Evolutionary conservation across 2,113 vertebrate species (phyloP).

Genomic region (Oncorhynchus clarkii): DNA sequence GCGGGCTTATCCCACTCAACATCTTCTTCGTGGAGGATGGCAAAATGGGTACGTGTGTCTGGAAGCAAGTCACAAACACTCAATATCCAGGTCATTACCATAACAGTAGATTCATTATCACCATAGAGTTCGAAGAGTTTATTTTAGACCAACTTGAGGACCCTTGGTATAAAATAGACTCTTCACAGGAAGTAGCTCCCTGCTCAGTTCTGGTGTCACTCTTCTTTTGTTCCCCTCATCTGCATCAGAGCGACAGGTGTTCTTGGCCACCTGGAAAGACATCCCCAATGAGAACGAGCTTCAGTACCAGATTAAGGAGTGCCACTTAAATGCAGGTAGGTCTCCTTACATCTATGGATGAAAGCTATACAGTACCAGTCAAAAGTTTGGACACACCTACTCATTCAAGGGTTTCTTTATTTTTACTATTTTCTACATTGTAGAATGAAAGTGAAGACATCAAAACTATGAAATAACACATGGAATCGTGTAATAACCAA

Average conservation of each 20-base stretch:
- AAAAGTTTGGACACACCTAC: too few relatives aligned
- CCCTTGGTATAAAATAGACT: neutral
- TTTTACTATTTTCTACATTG: too few relatives aligned
- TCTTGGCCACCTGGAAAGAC: constrained; percentile 98
- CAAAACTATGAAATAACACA: too few relatives aligned
- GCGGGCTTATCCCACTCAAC: constrained; percentile 94
- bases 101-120: neutral
- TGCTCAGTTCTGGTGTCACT: too few relatives aligned
- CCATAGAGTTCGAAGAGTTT: neutral
- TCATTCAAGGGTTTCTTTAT: too few relatives aligned
- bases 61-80: neutral
- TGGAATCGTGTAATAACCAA: too few relatives aligned
- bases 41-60: constrained; percentile 88
- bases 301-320: constrained; percentile 99
- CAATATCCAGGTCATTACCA: neutral
- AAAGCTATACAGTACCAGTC: too few relatives aligned
- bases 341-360: neutral
- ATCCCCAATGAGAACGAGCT: constrained; percentile 99
- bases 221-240: neutral
- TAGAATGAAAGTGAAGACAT: too few relatives aligned
- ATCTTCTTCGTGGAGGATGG: constrained; percentile 99
- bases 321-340: constrained; percentile 95
- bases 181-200: neutral
- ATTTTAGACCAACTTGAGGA: neutral
- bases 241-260: constrained; percentile 91